Percentiles rank a stretch among this genome's conserved stretches.
These are phyloP conservation scores for Hermaeophaga mercurialis DNA, from an alignment of 2,888 invertebrate genomes.

Conservation along the genomic window DNA sequence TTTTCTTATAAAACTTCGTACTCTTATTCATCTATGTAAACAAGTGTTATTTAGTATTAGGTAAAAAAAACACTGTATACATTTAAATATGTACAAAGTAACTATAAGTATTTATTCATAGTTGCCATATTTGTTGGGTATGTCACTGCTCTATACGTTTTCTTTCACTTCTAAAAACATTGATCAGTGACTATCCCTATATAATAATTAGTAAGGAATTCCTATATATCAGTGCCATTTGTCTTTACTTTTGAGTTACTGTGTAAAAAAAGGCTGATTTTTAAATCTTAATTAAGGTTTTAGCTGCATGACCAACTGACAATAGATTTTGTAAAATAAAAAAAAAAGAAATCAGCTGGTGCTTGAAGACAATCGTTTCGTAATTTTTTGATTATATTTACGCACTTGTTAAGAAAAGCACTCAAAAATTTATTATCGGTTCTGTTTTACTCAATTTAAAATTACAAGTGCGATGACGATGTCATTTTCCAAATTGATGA, in stretches of 20 bases:
- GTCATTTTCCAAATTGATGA: no score
- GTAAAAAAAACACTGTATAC: not conserved
- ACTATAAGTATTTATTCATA: conserved; percentile 23
- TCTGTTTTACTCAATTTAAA: conserved; percentile 5
- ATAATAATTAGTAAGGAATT: conserved; percentile 23
- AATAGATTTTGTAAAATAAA: no score
- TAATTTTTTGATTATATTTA: conserved; percentile 23
- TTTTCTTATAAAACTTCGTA: not conserved
- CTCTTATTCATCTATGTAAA: not conserved
- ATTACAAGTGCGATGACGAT: conserved; percentile 2
- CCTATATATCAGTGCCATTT: conserved; percentile 34
- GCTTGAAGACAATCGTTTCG: conserved; percentile 39
- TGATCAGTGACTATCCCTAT: conserved; percentile 10
- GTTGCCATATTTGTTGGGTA: conserved; percentile 20
- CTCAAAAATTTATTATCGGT: conserved; percentile 26
- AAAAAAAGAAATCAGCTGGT: conserved; percentile 33
- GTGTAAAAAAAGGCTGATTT: conserved; percentile 14
- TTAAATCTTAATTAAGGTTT: no score
- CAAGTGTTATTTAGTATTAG: conserved; percentile 4
- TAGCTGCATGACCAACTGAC: conserved; percentile 15
- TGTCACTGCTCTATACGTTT: conserved; percentile 1
- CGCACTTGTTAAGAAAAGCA: conserved; percentile 46
- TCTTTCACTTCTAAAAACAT: no score
- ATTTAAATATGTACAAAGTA: conserved; percentile 19
- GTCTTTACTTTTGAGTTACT: conserved; percentile 30